phyloP scores from a whole-genome alignment of 2,888 invertebrate genomes.

The Pristionchus exspectatus region DNA sequence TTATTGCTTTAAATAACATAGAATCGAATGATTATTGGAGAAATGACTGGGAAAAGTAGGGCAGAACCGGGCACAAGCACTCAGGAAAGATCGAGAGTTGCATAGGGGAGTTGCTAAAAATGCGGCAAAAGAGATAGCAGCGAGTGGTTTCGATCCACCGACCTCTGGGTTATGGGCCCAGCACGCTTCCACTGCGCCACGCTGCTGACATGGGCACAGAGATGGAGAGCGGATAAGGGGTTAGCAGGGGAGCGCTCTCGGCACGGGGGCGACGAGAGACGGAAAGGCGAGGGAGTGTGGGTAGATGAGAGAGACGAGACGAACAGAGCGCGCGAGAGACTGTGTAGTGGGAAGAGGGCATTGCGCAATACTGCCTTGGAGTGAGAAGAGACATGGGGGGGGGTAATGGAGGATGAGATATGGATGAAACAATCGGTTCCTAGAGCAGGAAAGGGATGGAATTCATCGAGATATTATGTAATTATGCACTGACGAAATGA shows the following conservation, averaged over 20 bases:
- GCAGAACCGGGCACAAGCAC: background rate
- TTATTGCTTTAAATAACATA: background rate
- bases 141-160: constrained; percentile 83
- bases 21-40: background rate
- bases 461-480: background rate
- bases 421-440: constrained; percentile 7
- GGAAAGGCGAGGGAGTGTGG: background rate
- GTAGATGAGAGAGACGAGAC: background rate
- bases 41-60: background rate
- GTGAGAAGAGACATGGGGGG: background rate
- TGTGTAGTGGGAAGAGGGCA: background rate
- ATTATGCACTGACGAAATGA: background rate
- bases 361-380: background rate
- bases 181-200: constrained; percentile 83
- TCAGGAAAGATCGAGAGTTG: background rate
- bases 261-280: background rate
- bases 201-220: constrained; percentile 60
- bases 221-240: background rate
- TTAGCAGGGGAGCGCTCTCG: background rate
- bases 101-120: background rate
- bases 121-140: constrained; percentile 60
- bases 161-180: constrained; percentile 93
- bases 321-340: constrained; percentile 15
- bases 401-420: background rate
- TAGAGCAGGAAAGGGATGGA: background rate